Percentiles rank a stretch among this genome's conserved stretches.
Evolutionary conservation across 2,888 invertebrate genomes (phyloP).

Genomic region (Tuberolachnus salignus): DNA sequence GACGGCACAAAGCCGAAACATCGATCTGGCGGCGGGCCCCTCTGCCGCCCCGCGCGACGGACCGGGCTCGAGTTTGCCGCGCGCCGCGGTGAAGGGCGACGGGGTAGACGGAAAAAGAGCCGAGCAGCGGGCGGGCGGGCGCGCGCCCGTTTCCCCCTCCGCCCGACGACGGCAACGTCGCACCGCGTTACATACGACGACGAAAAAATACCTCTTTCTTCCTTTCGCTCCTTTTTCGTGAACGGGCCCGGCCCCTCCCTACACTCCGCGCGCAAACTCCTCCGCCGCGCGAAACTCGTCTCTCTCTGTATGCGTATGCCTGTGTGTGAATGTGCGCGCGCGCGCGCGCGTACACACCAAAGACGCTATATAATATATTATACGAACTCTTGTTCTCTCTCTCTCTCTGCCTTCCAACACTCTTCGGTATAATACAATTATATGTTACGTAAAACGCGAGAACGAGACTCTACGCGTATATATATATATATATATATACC

Average conservation of each 20-base stretch:
- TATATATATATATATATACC: too few species aligned
- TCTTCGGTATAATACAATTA: not conserved
- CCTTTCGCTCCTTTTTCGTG: constrained; percentile 55
- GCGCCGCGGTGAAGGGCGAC: not conserved
- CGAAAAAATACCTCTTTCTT: constrained; percentile 40
- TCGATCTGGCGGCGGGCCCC: constrained; percentile 13
- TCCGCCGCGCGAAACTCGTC: not conserved
- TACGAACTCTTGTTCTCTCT: not conserved
- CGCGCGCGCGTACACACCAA: not conserved
- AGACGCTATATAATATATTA: not conserved
- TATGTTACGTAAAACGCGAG: not conserved
- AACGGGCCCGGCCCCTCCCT: not conserved
- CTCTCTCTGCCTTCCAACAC: not conserved
- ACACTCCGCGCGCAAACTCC: not conserved
- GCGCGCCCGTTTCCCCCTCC: not conserved
- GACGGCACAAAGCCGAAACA: constrained; percentile 11
- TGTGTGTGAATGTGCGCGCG: too few species aligned
- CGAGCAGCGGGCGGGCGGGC: not conserved
- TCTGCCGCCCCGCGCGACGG: not conserved
- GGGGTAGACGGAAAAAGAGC: too few species aligned
- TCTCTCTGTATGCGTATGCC: not conserved
- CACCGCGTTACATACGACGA: not conserved
- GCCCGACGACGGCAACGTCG: constrained; percentile 13
- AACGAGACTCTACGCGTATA: not conserved
- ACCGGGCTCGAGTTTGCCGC: not conserved